Evolutionary conservation across 2,888 invertebrate genomes (phyloP).

Genomic region (Sphaeridia pumilis): DNA sequence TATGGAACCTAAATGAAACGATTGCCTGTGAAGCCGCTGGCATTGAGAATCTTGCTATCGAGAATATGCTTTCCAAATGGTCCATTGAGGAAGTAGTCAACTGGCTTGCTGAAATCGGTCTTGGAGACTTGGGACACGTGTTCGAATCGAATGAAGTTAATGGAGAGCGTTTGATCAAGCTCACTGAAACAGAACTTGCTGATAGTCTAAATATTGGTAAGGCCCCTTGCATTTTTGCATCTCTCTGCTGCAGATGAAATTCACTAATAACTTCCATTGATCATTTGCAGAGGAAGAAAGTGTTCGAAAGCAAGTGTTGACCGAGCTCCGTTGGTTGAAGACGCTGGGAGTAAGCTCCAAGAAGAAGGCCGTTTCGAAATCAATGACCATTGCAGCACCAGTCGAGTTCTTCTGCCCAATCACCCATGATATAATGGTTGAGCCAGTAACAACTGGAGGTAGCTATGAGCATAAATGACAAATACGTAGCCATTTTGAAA

Average conservation of each 20-base stretch:
- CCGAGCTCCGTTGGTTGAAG: slow-evolving; percentile 48
- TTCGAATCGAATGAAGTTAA: slow-evolving; percentile 45
- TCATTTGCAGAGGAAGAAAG: slow-evolving; percentile 39
- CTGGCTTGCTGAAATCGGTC: slow-evolving; percentile 49
- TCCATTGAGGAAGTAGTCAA: slow-evolving; percentile 47
- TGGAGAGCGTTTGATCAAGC: slow-evolving; percentile 48
- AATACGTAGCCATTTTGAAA: no score
- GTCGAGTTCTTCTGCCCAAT: slow-evolving; percentile 71
- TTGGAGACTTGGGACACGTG: slow-evolving; percentile 43
- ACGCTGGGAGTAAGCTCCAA: slow-evolving; percentile 31
- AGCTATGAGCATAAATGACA: no score
- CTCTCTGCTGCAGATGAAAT: no score
- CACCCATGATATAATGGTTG: slow-evolving; percentile 65
- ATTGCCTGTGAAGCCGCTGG: slow-evolving; percentile 32
- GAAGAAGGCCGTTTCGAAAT: slow-evolving; percentile 19
- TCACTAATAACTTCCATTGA: no score
- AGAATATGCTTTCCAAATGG: slow-evolving; percentile 45
- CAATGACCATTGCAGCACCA: slow-evolving; percentile 44
- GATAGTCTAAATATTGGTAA: slow-evolving; percentile 40
- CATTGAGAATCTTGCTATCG: slow-evolving; percentile 33
- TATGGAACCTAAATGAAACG: slow-evolving; percentile 40
- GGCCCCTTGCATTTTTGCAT: slow-evolving; percentile 20
- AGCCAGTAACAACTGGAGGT: slow-evolving; percentile 46
- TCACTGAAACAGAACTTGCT: slow-evolving; percentile 43
- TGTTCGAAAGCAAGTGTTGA: slow-evolving; percentile 41